Evolutionary conservation across 2,113 vertebrate species (phyloP).

Genomic region (Euleptes europaea): DNA sequence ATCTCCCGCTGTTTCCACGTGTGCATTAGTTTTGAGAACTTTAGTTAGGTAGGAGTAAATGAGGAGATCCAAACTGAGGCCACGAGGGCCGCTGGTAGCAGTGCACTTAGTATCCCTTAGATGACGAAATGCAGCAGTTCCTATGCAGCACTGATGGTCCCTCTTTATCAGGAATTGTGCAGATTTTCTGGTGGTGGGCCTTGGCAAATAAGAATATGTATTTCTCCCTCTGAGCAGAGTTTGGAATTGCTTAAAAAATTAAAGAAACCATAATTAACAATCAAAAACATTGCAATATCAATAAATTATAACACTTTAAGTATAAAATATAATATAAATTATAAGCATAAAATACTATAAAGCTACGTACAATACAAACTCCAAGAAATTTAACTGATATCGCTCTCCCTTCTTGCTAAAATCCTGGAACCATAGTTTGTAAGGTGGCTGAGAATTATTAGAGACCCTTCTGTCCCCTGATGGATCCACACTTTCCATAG

Average conservation of each 20-base stretch:
- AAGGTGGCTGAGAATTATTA: too few species aligned
- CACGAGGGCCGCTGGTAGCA: neutral
- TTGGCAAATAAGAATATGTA: neutral
- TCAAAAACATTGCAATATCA: too few species aligned
- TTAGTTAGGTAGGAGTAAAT: constrained; percentile 58
- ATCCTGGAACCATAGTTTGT: too few species aligned
- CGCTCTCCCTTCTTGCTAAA: too few species aligned
- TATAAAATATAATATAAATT: too few species aligned
- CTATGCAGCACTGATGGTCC: neutral
- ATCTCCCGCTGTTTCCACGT: constrained; percentile 71
- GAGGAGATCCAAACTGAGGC: constrained; percentile 21
- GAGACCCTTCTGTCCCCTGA: too few species aligned
- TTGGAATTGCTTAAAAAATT: neutral
- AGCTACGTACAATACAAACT: too few species aligned
- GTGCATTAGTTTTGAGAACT: constrained; percentile 63
- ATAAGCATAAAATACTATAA: too few species aligned
- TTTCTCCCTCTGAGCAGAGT: neutral
- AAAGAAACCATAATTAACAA: too few species aligned
- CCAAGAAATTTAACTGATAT: too few species aligned
- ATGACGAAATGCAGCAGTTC: neutral
- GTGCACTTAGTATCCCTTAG: neutral
- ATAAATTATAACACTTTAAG: too few species aligned
- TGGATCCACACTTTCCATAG: too few species aligned
- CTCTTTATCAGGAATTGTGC: neutral
- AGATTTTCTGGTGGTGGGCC: neutral